A percentile compares a stretch with the other conserved stretches of the same genome.
Evolutionary conservation across 2,888 invertebrate genomes (phyloP).

Genomic region (Melanotus villosus): DNA sequence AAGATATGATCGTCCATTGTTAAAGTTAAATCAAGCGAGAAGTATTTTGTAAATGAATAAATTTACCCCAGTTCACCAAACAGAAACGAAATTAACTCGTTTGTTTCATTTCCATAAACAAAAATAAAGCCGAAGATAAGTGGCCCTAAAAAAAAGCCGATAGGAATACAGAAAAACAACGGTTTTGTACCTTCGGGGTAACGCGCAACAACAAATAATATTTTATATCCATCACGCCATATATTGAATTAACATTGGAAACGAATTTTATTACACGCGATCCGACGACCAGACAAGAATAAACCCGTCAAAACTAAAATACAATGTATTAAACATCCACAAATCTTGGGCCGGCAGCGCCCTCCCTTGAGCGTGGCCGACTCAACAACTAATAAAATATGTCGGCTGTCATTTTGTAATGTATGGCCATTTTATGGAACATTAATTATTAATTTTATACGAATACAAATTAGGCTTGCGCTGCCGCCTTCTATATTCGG

Average conservation of each 20-base stretch:
- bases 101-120: too few species aligned
- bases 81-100: too few species aligned
- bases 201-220: constrained; percentile 4
- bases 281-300: constrained; percentile 56
- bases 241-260: constrained; percentile 49
- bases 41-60: constrained; percentile 1
- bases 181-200: too few species aligned
- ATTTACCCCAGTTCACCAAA: too few species aligned
- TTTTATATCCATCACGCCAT: constrained; percentile 29
- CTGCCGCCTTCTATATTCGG: constrained; percentile 30
- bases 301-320: constrained; percentile 63
- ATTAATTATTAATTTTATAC: constrained; percentile 65
- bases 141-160: too few species aligned
- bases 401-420: constrained; percentile 62
- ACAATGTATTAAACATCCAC: constrained; percentile 66
- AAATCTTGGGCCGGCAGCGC: constrained; percentile 61
- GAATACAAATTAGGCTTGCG: constrained; percentile 43
- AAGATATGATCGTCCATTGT: constrained; percentile 36
- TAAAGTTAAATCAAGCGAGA: constrained; percentile 37
- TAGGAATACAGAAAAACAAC: too few species aligned
- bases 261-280: too few species aligned
- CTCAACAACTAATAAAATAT: constrained; percentile 66
- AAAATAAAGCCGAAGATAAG: too few species aligned
- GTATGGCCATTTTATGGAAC: constrained; percentile 63
- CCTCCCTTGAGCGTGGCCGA: constrained; percentile 52